Evolutionary conservation across 2,888 invertebrate genomes (phyloP).

Genomic region (Tyria jacobaeae): DNA sequence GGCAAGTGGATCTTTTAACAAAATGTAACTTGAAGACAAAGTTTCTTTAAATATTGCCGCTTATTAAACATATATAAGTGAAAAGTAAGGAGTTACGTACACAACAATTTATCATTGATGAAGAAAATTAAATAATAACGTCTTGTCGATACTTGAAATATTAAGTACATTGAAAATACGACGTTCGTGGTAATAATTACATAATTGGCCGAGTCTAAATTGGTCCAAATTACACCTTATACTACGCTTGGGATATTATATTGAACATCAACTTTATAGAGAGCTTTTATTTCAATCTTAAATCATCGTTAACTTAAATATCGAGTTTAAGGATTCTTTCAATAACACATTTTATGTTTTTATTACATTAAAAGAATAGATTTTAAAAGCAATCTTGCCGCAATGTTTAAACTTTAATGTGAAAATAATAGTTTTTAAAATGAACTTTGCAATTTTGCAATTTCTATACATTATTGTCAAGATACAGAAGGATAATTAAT

Average conservation of each 20-base stretch:
- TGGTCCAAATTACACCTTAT: constrained; percentile 48
- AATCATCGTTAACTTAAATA: constrained; percentile 44
- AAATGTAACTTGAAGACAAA: not conserved
- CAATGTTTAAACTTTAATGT: constrained; percentile 3
- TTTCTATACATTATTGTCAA: too few species aligned
- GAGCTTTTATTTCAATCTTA: constrained; percentile 36
- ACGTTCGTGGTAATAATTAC: constrained; percentile 43
- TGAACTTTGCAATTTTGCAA: too few species aligned
- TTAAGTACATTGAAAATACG: constrained; percentile 41
- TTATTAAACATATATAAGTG: constrained; percentile 10
- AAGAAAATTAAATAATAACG: constrained; percentile 35
- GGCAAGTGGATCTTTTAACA: not conserved
- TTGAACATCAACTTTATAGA: constrained; percentile 35
- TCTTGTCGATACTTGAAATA: constrained; percentile 34
- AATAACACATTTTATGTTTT: constrained; percentile 35
- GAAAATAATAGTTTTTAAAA: constrained; percentile 3
- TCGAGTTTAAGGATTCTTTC: constrained; percentile 27
- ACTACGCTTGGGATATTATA: constrained; percentile 31
- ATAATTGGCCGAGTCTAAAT: constrained; percentile 45
- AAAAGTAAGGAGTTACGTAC: constrained; percentile 24
- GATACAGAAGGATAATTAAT: not conserved
- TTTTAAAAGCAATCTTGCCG: constrained; percentile 22
- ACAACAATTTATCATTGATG: constrained; percentile 31
- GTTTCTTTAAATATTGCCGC: not conserved
- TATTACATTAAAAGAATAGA: constrained; percentile 25